Percentiles rank a stretch among this genome's conserved stretches.
Evolutionary conservation across 2,888 invertebrate genomes (phyloP).

Genomic region (Diaperis boleti): DNA sequence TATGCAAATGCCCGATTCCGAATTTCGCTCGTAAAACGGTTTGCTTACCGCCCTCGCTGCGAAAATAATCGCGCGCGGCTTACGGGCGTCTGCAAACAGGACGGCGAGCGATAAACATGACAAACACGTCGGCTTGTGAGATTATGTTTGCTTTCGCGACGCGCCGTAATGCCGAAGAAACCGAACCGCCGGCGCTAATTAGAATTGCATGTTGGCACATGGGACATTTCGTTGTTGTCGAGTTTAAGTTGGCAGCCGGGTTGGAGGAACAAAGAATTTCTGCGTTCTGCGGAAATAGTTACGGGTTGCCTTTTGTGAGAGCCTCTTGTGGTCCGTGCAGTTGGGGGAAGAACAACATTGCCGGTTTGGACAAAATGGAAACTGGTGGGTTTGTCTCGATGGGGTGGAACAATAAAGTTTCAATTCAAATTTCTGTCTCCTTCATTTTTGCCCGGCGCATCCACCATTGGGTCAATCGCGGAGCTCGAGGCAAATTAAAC

Average conservation of each 20-base stretch:
- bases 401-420: too few relatives aligned
- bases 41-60: not conserved
- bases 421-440: too few relatives aligned
- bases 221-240: not conserved
- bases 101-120: conserved; percentile 9
- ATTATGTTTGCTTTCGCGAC: conserved; percentile 24
- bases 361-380: too few relatives aligned
- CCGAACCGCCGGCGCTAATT: not conserved
- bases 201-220: not conserved
- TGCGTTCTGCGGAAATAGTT: not conserved
- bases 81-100: conserved; percentile 12
- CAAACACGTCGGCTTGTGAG: conserved; percentile 23
- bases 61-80: conserved; percentile 18
- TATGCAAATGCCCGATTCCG: conserved; percentile 25
- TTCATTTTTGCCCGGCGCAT: too few relatives aligned
- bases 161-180: conserved; percentile 11
- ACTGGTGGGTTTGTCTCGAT: too few relatives aligned
- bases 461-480: not conserved
- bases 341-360: too few relatives aligned
- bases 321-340: too few relatives aligned
- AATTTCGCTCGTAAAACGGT: conserved; percentile 28
- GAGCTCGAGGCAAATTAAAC: not conserved
- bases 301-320: not conserved
- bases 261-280: not conserved
- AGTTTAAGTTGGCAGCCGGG: not conserved